Percentiles rank a stretch among this genome's conserved stretches.
These are phyloP conservation scores for Amphiprion percula DNA, from an alignment of 2,113 vertebrate genomes.

Conservation along the genomic window DNA sequence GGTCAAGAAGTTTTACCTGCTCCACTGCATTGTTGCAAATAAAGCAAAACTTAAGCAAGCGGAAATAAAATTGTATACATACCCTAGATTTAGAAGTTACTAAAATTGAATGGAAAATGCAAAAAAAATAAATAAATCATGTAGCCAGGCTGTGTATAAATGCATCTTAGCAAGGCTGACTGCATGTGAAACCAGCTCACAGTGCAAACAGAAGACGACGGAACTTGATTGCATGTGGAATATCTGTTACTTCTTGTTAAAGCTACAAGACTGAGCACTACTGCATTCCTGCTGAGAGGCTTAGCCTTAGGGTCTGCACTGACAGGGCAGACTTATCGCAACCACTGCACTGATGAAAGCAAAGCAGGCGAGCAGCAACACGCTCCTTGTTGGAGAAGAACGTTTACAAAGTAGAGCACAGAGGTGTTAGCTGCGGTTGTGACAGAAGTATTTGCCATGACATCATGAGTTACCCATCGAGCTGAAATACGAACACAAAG, in stretches of 20 bases:
- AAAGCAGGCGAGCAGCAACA: constrained; percentile 62
- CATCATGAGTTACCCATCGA: neutral
- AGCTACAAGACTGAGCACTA: constrained; percentile 48
- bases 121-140: no score
- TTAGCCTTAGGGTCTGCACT: constrained; percentile 43
- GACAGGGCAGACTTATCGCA: constrained; percentile 24
- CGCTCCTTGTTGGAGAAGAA: constrained; percentile 20
- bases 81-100: neutral
- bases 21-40: neutral
- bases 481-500: neutral
- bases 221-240: neutral
- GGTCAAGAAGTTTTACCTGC: neutral
- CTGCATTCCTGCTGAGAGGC: constrained; percentile 61
- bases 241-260: constrained; percentile 28
- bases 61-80: neutral
- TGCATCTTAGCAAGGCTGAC: neutral
- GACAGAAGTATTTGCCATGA: neutral
- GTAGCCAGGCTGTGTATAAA: no score
- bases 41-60: neutral
- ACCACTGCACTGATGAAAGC: constrained; percentile 5
- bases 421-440: neutral
- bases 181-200: neutral
- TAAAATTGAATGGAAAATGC: neutral
- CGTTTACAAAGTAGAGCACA: neutral
- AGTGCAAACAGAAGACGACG: neutral